A percentile compares a stretch with the other conserved stretches of the same genome.
phyloP scores from a whole-genome alignment of 2,113 vertebrate genomes.

The Shinisaurus crocodilurus region DNA sequence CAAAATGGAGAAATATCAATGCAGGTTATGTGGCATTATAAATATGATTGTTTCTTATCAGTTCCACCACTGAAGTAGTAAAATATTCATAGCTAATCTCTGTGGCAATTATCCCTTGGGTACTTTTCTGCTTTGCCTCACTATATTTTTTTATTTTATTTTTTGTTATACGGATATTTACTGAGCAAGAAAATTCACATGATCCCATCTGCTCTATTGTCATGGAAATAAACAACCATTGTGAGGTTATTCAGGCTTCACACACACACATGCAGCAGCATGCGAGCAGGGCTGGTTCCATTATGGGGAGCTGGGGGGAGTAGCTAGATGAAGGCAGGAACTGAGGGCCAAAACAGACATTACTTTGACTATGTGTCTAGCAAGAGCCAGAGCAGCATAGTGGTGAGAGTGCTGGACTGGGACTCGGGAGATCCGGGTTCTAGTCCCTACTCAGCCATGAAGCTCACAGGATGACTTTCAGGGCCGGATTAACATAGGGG shows the following conservation, averaged over 20 bases:
- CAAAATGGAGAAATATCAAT: conserved; percentile 21
- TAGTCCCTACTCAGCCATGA: too few relatives aligned
- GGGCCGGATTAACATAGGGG: too few relatives aligned
- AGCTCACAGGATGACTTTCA: too few relatives aligned
- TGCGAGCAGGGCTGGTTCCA: background rate
- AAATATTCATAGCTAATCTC: conserved; percentile 38
- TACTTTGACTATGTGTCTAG: too few relatives aligned
- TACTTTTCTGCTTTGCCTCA: background rate
- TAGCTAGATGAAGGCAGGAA: background rate
- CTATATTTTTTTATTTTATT: background rate
- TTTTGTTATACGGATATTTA: background rate
- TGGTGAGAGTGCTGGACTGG: too few relatives aligned
- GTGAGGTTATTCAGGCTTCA: background rate
- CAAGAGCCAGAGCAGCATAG: too few relatives aligned
- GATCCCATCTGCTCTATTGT: background rate
- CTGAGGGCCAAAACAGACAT: background rate
- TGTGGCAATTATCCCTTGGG: background rate
- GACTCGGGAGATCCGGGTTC: too few relatives aligned
- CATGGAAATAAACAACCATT: background rate
- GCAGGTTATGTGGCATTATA: conserved; percentile 24
- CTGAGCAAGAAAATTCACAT: conserved; percentile 6
- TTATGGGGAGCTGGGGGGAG: background rate
- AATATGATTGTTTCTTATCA: conserved; percentile 24
- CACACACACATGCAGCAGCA: background rate
- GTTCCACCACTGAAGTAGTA: background rate